phyloP scores from a whole-genome alignment of 1,140 invertebrate genomes.

The Sarcophaga peregrina region DNA sequence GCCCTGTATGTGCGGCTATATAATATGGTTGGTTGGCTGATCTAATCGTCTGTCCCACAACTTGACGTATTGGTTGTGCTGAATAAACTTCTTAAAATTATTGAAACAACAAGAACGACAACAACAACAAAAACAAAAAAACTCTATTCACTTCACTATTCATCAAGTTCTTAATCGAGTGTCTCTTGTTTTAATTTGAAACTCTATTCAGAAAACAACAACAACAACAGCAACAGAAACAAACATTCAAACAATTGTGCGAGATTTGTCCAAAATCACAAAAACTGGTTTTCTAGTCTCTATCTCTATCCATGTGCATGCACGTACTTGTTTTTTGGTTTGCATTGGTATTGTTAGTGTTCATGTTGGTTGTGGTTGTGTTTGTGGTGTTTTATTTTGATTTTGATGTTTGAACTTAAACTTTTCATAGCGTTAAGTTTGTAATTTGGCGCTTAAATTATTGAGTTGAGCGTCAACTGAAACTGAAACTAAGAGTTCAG shows the following conservation, averaged over 20 bases:
- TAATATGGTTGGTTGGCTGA: not conserved
- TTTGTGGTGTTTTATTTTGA: not conserved
- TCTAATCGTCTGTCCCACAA: not conserved
- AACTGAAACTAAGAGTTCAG: not conserved
- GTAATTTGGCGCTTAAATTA: not conserved
- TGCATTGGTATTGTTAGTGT: not conserved
- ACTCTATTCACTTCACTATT: slow-evolving; percentile 4
- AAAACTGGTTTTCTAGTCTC: not conserved
- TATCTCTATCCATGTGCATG: too few species aligned
- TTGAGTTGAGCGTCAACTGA: not conserved
- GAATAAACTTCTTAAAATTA: slow-evolving; percentile 18
- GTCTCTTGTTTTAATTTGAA: not conserved
- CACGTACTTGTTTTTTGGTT: not conserved
- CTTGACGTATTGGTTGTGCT: not conserved
- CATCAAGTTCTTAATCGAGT: slow-evolving; percentile 34
- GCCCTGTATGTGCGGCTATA: slow-evolving; percentile 8
- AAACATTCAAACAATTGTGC: not conserved
- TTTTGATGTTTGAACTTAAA: slow-evolving; percentile 39
- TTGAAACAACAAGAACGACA: not conserved
- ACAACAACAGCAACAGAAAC: not conserved
- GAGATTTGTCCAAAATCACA: slow-evolving; percentile 3
- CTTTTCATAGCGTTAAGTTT: not conserved
- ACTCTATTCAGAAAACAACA: not conserved
- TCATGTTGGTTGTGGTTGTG: not conserved
- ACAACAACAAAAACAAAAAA: not conserved